Conservation (phyloP, 1,140 invertebrate species). For the Nephila pilipes region DNA sequence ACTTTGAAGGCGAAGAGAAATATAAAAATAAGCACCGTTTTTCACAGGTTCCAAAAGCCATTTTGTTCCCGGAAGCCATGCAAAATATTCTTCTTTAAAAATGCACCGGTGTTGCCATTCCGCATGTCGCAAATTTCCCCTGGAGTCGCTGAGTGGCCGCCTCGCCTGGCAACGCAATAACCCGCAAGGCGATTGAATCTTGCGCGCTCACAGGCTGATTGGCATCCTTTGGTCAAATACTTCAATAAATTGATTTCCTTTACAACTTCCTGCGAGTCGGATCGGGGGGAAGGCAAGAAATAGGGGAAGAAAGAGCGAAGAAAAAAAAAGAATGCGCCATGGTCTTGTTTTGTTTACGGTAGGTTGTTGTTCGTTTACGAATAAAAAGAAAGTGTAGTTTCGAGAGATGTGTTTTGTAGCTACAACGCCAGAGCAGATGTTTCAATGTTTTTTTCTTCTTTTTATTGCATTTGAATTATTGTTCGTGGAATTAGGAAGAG, state of each 20-base stretch:
- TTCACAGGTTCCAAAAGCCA: neutral
- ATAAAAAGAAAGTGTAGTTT: neutral
- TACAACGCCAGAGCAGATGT: too few species aligned
- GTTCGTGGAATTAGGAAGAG: too few species aligned
- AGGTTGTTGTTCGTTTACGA: conserved; percentile 6
- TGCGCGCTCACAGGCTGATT: conserved; percentile 53
- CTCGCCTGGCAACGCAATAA: conserved; percentile 46
- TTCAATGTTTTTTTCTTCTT: too few species aligned
- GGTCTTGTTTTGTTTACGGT: conserved; percentile 40
- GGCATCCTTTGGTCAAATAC: conserved; percentile 75
- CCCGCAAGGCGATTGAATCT: conserved; percentile 56
- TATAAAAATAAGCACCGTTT: conserved; percentile 9
- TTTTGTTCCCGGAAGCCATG: conserved; percentile 49
- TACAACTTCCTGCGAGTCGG: conserved; percentile 28
- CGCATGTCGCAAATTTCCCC: conserved; percentile 38
- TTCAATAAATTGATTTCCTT: conserved; percentile 76
- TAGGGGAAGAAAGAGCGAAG: neutral
- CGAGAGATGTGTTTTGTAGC: neutral
- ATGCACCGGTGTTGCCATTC: conserved; percentile 14
- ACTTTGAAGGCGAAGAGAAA: neutral
- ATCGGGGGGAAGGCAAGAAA: neutral
- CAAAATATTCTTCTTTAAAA: conserved; percentile 9
- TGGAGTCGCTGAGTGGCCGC: conserved; percentile 39
- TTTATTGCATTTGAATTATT: too few species aligned
- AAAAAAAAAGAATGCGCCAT: conserved; percentile 3